Percentiles rank a stretch among this genome's conserved stretches.
phyloP scores from a whole-genome alignment of 2,797 vertebrate genomes.

The Tangara arthus region DNA sequence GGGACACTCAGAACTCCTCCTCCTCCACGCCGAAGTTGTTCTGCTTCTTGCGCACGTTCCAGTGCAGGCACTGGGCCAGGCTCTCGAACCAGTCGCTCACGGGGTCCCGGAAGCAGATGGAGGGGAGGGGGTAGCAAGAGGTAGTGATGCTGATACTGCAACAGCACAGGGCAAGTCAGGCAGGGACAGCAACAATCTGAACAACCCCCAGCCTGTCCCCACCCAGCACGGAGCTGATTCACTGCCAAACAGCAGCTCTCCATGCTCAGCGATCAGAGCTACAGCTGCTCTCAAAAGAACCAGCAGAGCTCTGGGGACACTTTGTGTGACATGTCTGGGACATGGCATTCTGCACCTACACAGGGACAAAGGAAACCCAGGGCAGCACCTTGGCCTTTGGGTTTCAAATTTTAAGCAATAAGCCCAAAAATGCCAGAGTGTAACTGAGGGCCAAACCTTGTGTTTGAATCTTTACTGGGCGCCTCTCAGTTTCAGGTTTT shows the following conservation, averaged over 20 bases:
- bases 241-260: fast-evolving
- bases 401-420: not conserved
- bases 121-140: conserved; percentile 84
- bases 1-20: conserved; percentile 76
- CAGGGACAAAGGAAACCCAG: not conserved
- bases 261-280: fast-evolving
- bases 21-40: conserved; percentile 83
- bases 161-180: conserved; percentile 16
- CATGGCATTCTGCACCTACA: not conserved
- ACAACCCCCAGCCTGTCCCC: not conserved
- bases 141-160: conserved; percentile 84
- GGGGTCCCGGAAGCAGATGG: conserved; percentile 80
- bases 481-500: not conserved
- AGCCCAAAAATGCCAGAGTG: not conserved
- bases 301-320: not conserved
- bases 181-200: fast-evolving
- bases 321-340: fast-evolving
- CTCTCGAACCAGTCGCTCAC: conserved; percentile 85
- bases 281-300: fast-evolving
- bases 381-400: not conserved
- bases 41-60: conserved; percentile 83
- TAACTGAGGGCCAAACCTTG: not conserved
- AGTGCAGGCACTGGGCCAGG: conserved; percentile 82
- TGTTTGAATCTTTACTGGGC: not conserved
- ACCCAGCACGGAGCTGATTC: not conserved